A percentile compares a stretch with the other conserved stretches of the same genome.
Evolutionary conservation across 2,888 invertebrate genomes (phyloP).

Genomic region (Hyposoter didymator): DNA sequence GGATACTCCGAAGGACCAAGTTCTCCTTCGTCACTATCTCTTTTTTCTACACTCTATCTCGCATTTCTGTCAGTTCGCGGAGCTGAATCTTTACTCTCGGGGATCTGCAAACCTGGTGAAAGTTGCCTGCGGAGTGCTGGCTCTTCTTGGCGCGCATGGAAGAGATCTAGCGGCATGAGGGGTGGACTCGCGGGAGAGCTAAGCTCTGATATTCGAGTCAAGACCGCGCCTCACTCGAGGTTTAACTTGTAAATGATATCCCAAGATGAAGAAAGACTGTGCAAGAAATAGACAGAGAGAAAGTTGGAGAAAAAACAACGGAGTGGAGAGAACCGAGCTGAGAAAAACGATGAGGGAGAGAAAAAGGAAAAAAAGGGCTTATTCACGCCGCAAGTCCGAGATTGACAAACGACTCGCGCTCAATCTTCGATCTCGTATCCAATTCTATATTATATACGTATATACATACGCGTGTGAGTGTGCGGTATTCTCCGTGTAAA

Average conservation of each 20-base stretch:
- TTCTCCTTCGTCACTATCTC: conserved; percentile 51
- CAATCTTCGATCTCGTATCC: conserved; percentile 71
- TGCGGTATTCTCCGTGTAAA: not conserved
- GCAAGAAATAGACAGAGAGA: conserved; percentile 27
- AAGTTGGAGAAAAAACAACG: conserved; percentile 34
- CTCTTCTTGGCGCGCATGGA: conserved; percentile 12
- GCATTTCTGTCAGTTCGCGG: conserved; percentile 42
- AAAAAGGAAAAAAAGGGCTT: conserved; percentile 54
- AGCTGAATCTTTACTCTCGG: conserved; percentile 39
- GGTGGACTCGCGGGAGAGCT: conserved; percentile 9
- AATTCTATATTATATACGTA: conserved; percentile 59
- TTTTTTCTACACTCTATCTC: conserved; percentile 25
- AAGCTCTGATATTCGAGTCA: conserved; percentile 56
- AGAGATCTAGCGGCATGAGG: not conserved
- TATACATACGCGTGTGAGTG: not conserved
- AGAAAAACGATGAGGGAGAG: conserved; percentile 20
- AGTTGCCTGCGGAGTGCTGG: conserved; percentile 57
- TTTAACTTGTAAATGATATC: conserved; percentile 71
- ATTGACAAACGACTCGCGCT: conserved; percentile 71
- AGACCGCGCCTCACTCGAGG: conserved; percentile 61
- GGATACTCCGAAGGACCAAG: conserved; percentile 59
- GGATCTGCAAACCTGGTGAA: conserved; percentile 60
- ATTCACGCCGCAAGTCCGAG: conserved; percentile 65
- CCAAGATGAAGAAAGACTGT: conserved; percentile 41
- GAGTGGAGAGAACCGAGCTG: conserved; percentile 7